Percentiles rank a stretch among this genome's conserved stretches.
These are phyloP conservation scores for Daktulosphaira vitifoliae DNA, from an alignment of 1,140 invertebrate species.

Conservation along the genomic window DNA sequence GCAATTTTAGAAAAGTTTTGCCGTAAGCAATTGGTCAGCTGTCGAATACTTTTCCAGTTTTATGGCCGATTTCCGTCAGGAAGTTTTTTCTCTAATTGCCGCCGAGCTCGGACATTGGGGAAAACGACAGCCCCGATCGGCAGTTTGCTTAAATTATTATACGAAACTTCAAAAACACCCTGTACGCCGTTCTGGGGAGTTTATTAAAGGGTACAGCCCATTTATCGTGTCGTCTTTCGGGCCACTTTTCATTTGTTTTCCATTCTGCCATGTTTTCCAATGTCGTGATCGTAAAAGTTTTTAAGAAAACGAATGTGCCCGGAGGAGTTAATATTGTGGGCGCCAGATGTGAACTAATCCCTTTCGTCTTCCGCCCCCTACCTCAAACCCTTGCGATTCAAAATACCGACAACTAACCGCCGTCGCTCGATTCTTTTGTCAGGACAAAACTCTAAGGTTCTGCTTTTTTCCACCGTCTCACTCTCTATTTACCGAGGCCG, in stretches of 20 bases:
- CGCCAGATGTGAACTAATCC: conserved; percentile 21
- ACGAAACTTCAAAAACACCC: neutral
- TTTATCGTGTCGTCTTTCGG: neutral
- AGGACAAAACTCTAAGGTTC: no score
- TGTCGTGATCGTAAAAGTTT: conserved; percentile 19
- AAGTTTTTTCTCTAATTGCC: no score
- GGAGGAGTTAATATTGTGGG: conserved; percentile 26
- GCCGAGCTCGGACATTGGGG: no score
- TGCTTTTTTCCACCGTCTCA: no score
- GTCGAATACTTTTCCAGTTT: no score
- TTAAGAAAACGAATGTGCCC: conserved; percentile 13
- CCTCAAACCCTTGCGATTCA: neutral
- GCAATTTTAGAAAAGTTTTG: no score
- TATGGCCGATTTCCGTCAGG: no score
- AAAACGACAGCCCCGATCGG: no score
- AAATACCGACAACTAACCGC: neutral
- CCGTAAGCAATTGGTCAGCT: no score
- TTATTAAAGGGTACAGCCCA: neutral
- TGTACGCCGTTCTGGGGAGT: neutral
- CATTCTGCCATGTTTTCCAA: neutral
- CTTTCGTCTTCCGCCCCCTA: neutral
- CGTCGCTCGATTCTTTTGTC: neutral
- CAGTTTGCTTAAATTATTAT: neutral
- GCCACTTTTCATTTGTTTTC: neutral
- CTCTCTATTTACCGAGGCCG: no score